Evolutionary conservation across 2,888 invertebrate species (phyloP).

Genomic region (Bruchidius siliquastri): DNA sequence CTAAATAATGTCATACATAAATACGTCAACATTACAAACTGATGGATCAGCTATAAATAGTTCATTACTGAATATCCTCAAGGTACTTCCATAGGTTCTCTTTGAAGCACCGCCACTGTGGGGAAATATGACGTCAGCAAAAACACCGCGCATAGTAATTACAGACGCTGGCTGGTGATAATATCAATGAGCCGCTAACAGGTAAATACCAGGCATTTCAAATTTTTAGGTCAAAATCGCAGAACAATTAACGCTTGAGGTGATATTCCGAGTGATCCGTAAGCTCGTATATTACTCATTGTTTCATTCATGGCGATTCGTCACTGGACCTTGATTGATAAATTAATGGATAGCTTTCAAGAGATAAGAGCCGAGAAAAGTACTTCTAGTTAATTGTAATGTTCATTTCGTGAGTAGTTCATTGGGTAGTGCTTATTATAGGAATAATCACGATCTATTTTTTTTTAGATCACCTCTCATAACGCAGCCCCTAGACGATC

Average conservation of each 20-base stretch:
- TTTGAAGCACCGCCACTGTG: background rate
- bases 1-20: background rate
- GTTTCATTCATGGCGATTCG: background rate
- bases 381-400: background rate
- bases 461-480: too few species aligned
- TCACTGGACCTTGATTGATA: background rate
- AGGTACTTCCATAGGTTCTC: background rate
- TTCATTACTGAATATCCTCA: background rate
- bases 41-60: background rate
- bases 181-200: slow-evolving; percentile 3
- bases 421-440: background rate
- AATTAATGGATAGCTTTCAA: background rate
- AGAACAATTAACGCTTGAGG: slow-evolving; percentile 7
- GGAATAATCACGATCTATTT: background rate
- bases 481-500: too few species aligned
- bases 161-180: slow-evolving; percentile 3
- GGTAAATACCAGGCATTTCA: slow-evolving; percentile 10
- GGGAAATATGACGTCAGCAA: background rate
- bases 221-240: slow-evolving; percentile 12
- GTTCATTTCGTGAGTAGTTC: background rate
- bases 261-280: background rate
- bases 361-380: background rate
- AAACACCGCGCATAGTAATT: slow-evolving; percentile 7
- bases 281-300: background rate
- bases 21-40: background rate